Evolutionary conservation across 1,140 invertebrate species (phyloP), one percentile per base, ranked within the genome.

Genomic region (Sitobion miscanthi): DNA sequence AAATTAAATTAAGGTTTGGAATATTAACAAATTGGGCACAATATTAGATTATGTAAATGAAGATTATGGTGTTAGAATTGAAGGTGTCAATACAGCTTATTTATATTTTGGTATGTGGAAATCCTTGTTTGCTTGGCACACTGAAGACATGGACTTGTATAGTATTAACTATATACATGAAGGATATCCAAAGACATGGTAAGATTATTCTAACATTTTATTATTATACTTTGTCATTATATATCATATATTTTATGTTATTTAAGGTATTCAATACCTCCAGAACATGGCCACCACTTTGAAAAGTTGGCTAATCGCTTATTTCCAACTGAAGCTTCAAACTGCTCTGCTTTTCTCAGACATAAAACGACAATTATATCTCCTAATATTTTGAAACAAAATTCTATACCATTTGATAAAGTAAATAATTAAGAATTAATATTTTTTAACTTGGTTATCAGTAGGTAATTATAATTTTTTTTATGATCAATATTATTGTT

Each of bases 61-160:
- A 42, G 42, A 42, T 42, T 42, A 42, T 42, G 42, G 47, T 88
- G 2, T 99, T 87, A 97, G 98, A 94, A 99, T 99, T 88, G 98
- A 99, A 42, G 42, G 42, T 42, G 99, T 99, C 0, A 99, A 99
- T 95, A 99, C 99, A 0, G 98, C 99, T 0, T 99, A 99, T 95
- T 95, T 99, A 2, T 99, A 99, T 95, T 99, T 99, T 96, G 99
- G 99, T 25, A 42, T 42, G 42, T 42, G 42, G 42, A 42, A 42
- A 4, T 42, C 42, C 42, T 42, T 42, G 2, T 42, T 42, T 42
- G 42, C 42, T 99, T 99, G 99, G 99, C 99, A 99, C 94, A 99
- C 99, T 0, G 99, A 99, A 95, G 99, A 99, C 94, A 99, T 99
- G 99, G 99, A 99, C 42, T 42, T 42, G 42, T 42, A 42, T 42